Evolutionary conservation across 2,888 invertebrate species (phyloP).

Genomic region (Lithodes maja): DNA sequence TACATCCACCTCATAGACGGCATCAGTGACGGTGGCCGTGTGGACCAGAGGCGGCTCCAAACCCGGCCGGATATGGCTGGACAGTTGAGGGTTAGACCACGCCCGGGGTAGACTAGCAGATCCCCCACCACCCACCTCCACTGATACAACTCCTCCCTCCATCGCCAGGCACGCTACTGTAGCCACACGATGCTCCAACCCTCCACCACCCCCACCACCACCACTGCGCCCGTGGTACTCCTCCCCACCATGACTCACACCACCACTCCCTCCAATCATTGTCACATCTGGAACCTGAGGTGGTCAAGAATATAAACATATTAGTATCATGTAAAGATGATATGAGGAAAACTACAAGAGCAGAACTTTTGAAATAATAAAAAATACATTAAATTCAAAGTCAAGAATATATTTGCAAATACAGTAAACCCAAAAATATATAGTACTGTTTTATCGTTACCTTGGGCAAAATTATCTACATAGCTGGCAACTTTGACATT

Average conservation of each 20-base stretch:
- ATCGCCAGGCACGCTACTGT: slow-evolving; percentile 59
- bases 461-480: not conserved
- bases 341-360: not conserved
- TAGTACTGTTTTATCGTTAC: not conserved
- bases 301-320: not conserved
- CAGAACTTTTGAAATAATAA: not conserved
- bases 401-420: not conserved
- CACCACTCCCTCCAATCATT: slow-evolving; percentile 58
- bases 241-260: slow-evolving; percentile 67
- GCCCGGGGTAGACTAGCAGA: slow-evolving; percentile 86
- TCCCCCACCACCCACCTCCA: slow-evolving; percentile 40
- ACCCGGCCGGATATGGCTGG: slow-evolving; percentile 77
- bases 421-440: not conserved
- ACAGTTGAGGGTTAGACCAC: slow-evolving; percentile 83
- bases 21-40: slow-evolving; percentile 90
- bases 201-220: slow-evolving; percentile 36
- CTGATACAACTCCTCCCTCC: slow-evolving; percentile 57
- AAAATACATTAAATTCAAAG: not conserved
- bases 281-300: slow-evolving; percentile 69
- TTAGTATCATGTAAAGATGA: slow-evolving; percentile 5
- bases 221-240: slow-evolving; percentile 48
- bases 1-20: slow-evolving; percentile 86
- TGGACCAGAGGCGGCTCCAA: slow-evolving; percentile 88
- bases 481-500: not conserved
- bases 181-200: slow-evolving; percentile 37